Evolutionary conservation across 1,140 invertebrate species (phyloP).

Genomic region (Psilanteris sp.): DNA sequence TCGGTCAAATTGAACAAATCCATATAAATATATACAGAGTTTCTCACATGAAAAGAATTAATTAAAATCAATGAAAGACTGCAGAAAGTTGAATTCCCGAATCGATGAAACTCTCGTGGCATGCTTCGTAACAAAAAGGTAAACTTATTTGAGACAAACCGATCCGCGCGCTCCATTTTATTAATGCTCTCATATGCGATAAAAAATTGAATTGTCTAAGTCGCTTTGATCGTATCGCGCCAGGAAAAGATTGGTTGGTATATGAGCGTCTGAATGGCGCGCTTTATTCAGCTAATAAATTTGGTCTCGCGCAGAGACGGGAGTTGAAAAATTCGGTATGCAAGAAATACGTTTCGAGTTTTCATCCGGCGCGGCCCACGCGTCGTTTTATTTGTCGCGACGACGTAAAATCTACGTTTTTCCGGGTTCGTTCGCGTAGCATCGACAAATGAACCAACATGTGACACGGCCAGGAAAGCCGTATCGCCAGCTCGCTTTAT

Average conservation of each 20-base stretch:
- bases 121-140: background rate
- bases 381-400: conserved; percentile 52
- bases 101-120: too few relatives aligned
- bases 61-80: too few relatives aligned
- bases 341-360: conserved; percentile 52
- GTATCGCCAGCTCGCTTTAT: conserved; percentile 69
- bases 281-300: conserved; percentile 59
- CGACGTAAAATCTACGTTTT: conserved; percentile 63
- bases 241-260: conserved; percentile 15
- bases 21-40: too few relatives aligned
- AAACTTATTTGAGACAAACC: conserved; percentile 22
- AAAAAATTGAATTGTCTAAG: conserved; percentile 41
- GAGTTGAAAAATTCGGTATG: conserved; percentile 41
- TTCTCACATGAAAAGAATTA: too few relatives aligned
- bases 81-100: too few relatives aligned
- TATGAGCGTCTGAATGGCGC: conserved; percentile 22
- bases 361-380: conserved; percentile 18
- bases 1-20: too few relatives aligned
- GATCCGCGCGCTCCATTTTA: conserved; percentile 21
- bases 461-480: conserved; percentile 33
- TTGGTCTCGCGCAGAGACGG: background rate
- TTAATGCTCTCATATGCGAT: conserved; percentile 31
- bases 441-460: conserved; percentile 62
- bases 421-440: conserved; percentile 35
- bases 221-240: conserved; percentile 29